Conservation (phyloP, 2,797 vertebrate genomes). For the Apogon talboti region DNA sequence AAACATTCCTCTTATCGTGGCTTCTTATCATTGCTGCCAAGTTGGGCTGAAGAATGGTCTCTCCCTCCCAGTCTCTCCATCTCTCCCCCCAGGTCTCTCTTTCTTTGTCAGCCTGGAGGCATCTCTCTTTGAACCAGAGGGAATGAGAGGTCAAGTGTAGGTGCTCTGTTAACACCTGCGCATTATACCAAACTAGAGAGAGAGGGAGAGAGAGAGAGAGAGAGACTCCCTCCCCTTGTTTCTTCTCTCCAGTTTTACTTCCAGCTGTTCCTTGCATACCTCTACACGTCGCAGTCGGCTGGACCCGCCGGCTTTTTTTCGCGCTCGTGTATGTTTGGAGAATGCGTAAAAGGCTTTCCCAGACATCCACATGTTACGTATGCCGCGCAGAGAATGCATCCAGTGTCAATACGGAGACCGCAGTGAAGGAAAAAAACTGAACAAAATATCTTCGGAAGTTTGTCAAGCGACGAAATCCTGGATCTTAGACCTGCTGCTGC, state of each 20-base stretch:
- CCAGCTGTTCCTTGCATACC: conserved; percentile 76
- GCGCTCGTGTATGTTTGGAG: conserved; percentile 18
- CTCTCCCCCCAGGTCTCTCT: not conserved
- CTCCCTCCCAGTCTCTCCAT: not conserved
- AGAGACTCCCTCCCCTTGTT: conserved; percentile 61
- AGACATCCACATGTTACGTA: conserved; percentile 12
- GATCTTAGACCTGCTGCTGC: conserved; percentile 28
- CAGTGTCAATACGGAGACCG: conserved; percentile 9
- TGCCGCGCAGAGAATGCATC: conserved; percentile 42
- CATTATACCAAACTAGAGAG: conserved; percentile 35
- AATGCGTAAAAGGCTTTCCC: conserved; percentile 3
- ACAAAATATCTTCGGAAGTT: conserved; percentile 15
- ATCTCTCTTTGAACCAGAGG: conserved; percentile 33
- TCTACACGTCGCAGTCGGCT: conserved; percentile 59
- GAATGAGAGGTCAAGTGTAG: conserved; percentile 64
- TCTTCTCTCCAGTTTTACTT: conserved; percentile 56
- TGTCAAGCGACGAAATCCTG: not conserved
- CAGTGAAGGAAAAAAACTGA: conserved; percentile 9
- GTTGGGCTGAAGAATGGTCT: conserved; percentile 25
- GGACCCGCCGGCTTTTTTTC: conserved; percentile 36
- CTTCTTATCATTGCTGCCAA: conserved; percentile 51
- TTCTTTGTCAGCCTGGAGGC: conserved; percentile 4
- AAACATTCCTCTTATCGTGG: conserved; percentile 40
- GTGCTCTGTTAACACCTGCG: conserved; percentile 70
- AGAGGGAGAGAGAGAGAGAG: conserved; percentile 28